These are phyloP conservation scores for Lasioglossum malachurum DNA, from an alignment of 2,888 invertebrate species.

Conservation along the genomic window DNA sequence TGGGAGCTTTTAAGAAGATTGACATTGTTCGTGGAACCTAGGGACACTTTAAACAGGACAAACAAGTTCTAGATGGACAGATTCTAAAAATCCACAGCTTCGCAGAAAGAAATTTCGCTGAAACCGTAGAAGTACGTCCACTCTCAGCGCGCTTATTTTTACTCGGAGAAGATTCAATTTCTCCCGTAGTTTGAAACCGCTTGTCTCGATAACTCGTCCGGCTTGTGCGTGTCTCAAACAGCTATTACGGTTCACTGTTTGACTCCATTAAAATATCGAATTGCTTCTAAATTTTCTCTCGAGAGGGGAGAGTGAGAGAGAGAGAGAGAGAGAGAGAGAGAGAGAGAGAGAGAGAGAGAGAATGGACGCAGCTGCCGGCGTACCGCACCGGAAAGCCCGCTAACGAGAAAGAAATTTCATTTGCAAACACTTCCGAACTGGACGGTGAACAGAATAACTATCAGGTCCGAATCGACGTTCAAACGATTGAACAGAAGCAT, in stretches of 20 bases:
- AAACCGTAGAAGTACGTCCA: not conserved
- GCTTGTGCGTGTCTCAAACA: slow-evolving; percentile 9
- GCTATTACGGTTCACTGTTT: not conserved
- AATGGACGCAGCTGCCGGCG: not conserved
- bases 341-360: not conserved
- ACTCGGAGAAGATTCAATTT: not conserved
- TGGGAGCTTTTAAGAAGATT: not conserved
- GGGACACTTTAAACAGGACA: not conserved
- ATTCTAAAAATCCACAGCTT: not conserved
- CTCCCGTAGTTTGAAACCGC: not conserved
- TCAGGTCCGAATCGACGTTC: not conserved
- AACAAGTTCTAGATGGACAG: not conserved
- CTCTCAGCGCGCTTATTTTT: not conserved
- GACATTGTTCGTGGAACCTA: not conserved
- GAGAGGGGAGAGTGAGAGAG: not conserved
- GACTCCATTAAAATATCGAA: slow-evolving; percentile 33
- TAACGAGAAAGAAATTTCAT: slow-evolving; percentile 40
- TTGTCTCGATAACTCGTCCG: not conserved
- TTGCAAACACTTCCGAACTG: slow-evolving; percentile 13
- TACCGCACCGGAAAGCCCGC: not conserved
- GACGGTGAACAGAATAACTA: not conserved
- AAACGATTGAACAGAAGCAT: not conserved
- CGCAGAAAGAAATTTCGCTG: not conserved
- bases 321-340: not conserved
- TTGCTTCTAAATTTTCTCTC: slow-evolving; percentile 31